Evolutionary conservation across 2,888 invertebrate species (phyloP), one percentile per base, ranked within the genome.

Genomic region (Phalera bucephala): DNA sequence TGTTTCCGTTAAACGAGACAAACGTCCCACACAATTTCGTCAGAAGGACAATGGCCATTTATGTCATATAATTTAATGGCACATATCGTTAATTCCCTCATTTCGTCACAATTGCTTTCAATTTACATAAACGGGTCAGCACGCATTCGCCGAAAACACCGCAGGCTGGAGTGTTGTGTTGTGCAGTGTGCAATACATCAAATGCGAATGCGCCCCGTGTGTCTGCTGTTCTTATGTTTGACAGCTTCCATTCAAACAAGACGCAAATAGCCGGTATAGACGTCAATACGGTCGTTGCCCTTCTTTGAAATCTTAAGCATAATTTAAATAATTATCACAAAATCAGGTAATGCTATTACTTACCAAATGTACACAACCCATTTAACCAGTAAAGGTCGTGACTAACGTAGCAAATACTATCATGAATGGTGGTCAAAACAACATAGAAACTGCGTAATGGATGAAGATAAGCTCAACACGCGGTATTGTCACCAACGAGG

Each of bases 241-340:
- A 82, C 79, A 73, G 79, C 64, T 65, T 73, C 69, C 80, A 77
- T 75, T 71, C 63, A 72, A 64, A 55, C 63, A 49, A 63, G 52
- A 67, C 78, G 65, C 55, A 83, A 84, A 85, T 85, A 85, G 66
- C 78, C 45, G 33, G 52, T 39, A 54, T 52, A 54, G 55, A 78
- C 84, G 83, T 81, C 83, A 82, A 37, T 55, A 55, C 53, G 57
- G 80, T 40, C 78, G 65, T 74, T 79, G 82, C 72, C 71, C 83
- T 63, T 68, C 54, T 63, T 52, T n/a, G n/a, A 31, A 40, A 45
- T 34, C 37, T 40, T 26, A 45, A 22, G 22, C 22, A 22, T 8
- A 22, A 22, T 22, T n/a, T n/a, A n/a, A n/a, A n/a, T n/a, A n/a
- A n/a, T n/a, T n/a, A n/a, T n/a, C n/a, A n/a, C n/a, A n/a, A n/a